These are phyloP conservation scores for Uropetala carovei DNA, from an alignment of 2,888 invertebrate species.

Conservation along the genomic window DNA sequence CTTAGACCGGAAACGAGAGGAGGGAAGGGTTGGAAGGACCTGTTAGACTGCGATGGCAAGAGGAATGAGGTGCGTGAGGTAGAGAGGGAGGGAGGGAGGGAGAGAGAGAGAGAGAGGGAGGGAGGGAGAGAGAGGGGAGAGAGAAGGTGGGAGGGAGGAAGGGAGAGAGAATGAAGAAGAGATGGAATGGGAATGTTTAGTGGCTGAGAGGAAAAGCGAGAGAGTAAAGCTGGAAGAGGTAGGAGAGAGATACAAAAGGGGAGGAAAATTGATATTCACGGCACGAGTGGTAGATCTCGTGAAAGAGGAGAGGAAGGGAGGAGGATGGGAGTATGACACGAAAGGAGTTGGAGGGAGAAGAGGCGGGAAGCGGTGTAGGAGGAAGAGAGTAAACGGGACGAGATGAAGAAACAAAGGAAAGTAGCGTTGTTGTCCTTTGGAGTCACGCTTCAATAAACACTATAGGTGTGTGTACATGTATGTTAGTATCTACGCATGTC, in stretches of 20 bases:
- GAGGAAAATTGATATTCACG: constrained; percentile 33
- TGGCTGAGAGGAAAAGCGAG: neutral
- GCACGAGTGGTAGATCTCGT: neutral
- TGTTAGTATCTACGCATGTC: no score
- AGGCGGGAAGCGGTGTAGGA: neutral
- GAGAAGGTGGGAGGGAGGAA: neutral
- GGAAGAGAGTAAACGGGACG: no score
- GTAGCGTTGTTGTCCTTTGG: no score
- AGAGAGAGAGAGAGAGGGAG: neutral
- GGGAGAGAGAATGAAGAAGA: neutral
- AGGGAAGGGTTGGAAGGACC: neutral
- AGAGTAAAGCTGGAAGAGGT: neutral
- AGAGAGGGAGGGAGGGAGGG: neutral
- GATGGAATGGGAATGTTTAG: constrained; percentile 3
- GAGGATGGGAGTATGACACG: no score
- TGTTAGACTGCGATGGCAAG: neutral
- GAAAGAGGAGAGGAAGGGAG: neutral
- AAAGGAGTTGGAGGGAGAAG: neutral
- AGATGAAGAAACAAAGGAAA: no score
- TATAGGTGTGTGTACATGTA: no score
- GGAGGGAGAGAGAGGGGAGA: neutral
- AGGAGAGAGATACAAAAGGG: neutral
- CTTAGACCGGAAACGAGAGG: constrained; percentile 11
- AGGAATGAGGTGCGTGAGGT: no score
- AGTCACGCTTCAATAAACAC: no score